Base-by-base conservation (phyloP, 1,140 invertebrate species). In the Leptinotarsa texana region DNA sequence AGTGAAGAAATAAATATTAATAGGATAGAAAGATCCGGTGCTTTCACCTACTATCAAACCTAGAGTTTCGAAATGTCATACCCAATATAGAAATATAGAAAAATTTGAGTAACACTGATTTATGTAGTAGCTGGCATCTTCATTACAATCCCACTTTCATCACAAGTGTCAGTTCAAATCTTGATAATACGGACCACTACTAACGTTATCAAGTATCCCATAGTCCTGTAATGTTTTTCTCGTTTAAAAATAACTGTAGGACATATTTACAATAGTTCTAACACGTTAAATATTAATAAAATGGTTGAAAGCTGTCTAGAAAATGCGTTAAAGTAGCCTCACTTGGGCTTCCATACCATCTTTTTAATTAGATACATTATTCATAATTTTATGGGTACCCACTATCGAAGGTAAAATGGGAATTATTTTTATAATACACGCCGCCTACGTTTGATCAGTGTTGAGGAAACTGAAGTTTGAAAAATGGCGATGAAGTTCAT, bases 321-420 rank as follows among this genome's bases (percentile, higher is more conserved):
- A 33, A 22, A 65, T 24, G 63, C 63, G 63, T 65, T 24, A 65
- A 65, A 65, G 63, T 65, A 65, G 63, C 63, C 63, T 65, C 21
- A 17, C 21, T 65, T 33, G 27, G 63, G 22, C 63, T 22, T 33
- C 63, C 63, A 65, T 65, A 65, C 27, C 15, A 65, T n/a, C 17
- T 65, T 65, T 57, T 65, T 65, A 65, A 65, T 65, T 65, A 65
- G 63, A 65, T 65, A 65, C 63, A 65, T 65, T 65, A 65, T 65
- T 65, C 63, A 65, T 21, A 65, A 65, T 65, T 65, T 65, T 65
- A 65, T 65, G 13, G 63, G 63, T 33, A 65, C 33, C 33, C 33
- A 42, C 63, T 65, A 65, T 65, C 63, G 63, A 24, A 65, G 21
- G 27, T 65, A 21, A 65, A 65, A 65, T 65, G 63, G 63, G 11